Conservation (phyloP, 2,888 invertebrate species). For the Drosophila stalkeri region DNA sequence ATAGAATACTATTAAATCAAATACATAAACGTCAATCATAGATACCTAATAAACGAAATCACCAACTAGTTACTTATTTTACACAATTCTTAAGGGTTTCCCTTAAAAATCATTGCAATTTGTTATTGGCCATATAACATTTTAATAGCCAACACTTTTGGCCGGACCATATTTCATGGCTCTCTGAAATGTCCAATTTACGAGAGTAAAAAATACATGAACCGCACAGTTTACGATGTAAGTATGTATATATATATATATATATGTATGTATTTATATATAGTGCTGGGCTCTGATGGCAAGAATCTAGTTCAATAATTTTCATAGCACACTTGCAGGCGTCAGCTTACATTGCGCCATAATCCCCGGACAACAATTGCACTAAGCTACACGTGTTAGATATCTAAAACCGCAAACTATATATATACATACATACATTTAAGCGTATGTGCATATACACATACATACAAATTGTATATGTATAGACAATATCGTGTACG, state of each 20-base stretch:
- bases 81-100: neutral
- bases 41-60: neutral
- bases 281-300: slow-evolving; percentile 2
- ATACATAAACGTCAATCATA: too few species aligned
- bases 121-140: slow-evolving; percentile 32
- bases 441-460: slow-evolving; percentile 15
- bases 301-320: slow-evolving; percentile 42
- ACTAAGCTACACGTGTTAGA: slow-evolving; percentile 40
- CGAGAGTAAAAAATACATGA: neutral
- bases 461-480: slow-evolving; percentile 31
- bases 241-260: neutral
- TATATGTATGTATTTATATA: neutral
- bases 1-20: too few species aligned
- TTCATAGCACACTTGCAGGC: slow-evolving; percentile 55
- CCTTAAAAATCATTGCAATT: slow-evolving; percentile 10
- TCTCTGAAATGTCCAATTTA: slow-evolving; percentile 23
- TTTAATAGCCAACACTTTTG: slow-evolving; percentile 19
- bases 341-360: slow-evolving; percentile 56
- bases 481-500: slow-evolving; percentile 58
- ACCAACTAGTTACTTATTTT: neutral
- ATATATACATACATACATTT: neutral
- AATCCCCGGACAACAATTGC: slow-evolving; percentile 44
- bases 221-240: slow-evolving; percentile 24
- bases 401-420: slow-evolving; percentile 52
- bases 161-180: slow-evolving; percentile 2